Evolutionary conservation across 2,888 invertebrate species (phyloP), one percentile per base, ranked within the genome.

Genomic region (Ormia ochracea): DNA sequence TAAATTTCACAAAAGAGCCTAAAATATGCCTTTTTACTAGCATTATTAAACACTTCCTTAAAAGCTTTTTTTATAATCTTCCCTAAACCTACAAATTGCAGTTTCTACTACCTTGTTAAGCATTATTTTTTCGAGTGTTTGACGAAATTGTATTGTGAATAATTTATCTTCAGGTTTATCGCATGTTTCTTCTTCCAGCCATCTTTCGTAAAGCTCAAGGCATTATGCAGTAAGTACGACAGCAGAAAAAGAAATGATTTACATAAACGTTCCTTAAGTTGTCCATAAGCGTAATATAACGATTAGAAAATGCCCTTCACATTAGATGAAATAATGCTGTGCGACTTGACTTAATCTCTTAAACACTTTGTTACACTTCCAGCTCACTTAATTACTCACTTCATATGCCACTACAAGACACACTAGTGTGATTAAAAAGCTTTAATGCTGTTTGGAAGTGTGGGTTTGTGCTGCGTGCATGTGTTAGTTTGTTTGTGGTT

Each of bases 231-330:
- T 59, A 59, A 45, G 12, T 33, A 26, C 17, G 28, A 23, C 23
- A 43, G 17, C 36, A n/a, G 21, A 28, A 52, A 14, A 54, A 36
- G 14, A 58, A 52, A 21, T 63, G 61, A 74, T 78, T 74, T 74
- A 63, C 78, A 78, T 78, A 78, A 78, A 63, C 41, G 41, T 74
- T 68, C 58, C 50, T 65, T 48, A 61, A 48, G 43, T 61, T 52
- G n/a, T 48, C 48, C 50, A 38, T 50, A 26, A 59, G 19, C 56
- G 33, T 1, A 41, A 41, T 59, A 50, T 65, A 69, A 45, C 21
- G 50, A 28, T 61, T 28, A 31, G 14, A 45, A 19, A 45, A 45
- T 76, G 56, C 56, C 50, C 28, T 61, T 21, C 28, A 38, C 23
- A 10, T 23, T 4, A 33, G 45, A 28, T 41, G 33, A 58, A 33